phyloP scores from a whole-genome alignment of 2,888 invertebrate species.

The Smittia sp. region DNA sequence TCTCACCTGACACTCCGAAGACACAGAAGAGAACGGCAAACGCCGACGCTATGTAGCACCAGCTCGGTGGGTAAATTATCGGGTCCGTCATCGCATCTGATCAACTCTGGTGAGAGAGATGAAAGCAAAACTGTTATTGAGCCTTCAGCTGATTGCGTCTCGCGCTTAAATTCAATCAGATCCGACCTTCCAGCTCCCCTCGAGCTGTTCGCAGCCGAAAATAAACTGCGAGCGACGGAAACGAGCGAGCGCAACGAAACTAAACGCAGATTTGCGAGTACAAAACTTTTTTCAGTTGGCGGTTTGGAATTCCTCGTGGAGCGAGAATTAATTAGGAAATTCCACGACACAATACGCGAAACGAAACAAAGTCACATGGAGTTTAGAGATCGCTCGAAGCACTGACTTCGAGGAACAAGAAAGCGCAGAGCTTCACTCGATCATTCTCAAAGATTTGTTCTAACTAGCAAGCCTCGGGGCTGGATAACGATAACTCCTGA shows the following conservation, averaged over 20 bases:
- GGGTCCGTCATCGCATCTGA: not conserved
- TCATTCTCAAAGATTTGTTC: too few relatives aligned
- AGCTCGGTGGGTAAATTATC: slow-evolving; percentile 16
- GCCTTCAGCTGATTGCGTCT: not conserved
- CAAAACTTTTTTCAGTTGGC: not conserved
- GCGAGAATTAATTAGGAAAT: too few relatives aligned
- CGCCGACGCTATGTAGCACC: slow-evolving; percentile 61
- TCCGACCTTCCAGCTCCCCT: slow-evolving; percentile 2
- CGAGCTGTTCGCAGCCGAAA: not conserved
- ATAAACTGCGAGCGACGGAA: not conserved
- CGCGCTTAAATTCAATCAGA: not conserved
- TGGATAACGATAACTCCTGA: too few relatives aligned
- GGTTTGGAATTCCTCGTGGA: not conserved
- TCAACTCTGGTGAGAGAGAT: not conserved
- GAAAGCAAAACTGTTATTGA: not conserved
- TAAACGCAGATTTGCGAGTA: not conserved
- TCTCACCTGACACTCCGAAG: slow-evolving; percentile 74
- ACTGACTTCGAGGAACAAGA: too few relatives aligned
- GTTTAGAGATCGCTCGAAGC: too few relatives aligned
- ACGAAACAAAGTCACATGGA: too few relatives aligned
- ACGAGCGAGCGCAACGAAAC: not conserved
- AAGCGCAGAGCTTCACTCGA: too few relatives aligned
- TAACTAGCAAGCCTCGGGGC: too few relatives aligned
- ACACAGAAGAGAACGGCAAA: slow-evolving; percentile 77
- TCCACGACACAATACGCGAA: too few relatives aligned